Base-by-base conservation (phyloP, 1,140 invertebrate species). In the Antheraea pernyi region DNA sequence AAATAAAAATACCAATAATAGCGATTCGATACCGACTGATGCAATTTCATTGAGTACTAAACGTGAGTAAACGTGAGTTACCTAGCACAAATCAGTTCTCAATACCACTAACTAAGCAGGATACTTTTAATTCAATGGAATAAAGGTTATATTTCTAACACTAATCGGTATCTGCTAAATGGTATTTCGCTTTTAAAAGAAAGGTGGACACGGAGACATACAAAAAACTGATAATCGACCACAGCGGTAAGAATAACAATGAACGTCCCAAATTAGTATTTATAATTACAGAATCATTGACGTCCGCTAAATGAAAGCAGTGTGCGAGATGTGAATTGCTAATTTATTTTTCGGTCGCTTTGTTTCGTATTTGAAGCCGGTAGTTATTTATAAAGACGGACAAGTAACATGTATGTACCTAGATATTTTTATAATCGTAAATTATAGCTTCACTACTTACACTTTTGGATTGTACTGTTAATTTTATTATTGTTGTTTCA, bases 201-300 rank as follows among this genome's bases (percentile, higher is more conserved):
- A 84, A 79, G 78, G 79, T 86, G 79, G 79, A 84, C 81, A 75
- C 75, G 77, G 68, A 79, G 72, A 72, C 65, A 22, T 63, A 70
- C 73, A 85, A 91, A 88, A 90, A 89, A 83, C 74, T 78, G 80
- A 90, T 91, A 87, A 91, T 89, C 86, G 72, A 78, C 76, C 73
- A 78, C 79, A 72, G 72, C 80, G 70, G 79, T 77, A 78, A 74
- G 84, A 89, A 88, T 89, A 84, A 85, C 84, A 91, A 91, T 85
- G 84, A 80, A 84, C 83, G 80, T 82, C 81, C 84, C 78, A 88
- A 88, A 89, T 90, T 88, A 84, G 83, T 91, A 84, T 83, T 88
- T 87, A 68, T 70, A 75, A 91, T 91, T 91, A 86, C 81, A 86
- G 85, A 89, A 85, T 84, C 86, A 88, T 86, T 86, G 86, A 88